phyloP scores from a whole-genome alignment of 1,140 invertebrate genomes.

The Mercenaria mercenaria region DNA sequence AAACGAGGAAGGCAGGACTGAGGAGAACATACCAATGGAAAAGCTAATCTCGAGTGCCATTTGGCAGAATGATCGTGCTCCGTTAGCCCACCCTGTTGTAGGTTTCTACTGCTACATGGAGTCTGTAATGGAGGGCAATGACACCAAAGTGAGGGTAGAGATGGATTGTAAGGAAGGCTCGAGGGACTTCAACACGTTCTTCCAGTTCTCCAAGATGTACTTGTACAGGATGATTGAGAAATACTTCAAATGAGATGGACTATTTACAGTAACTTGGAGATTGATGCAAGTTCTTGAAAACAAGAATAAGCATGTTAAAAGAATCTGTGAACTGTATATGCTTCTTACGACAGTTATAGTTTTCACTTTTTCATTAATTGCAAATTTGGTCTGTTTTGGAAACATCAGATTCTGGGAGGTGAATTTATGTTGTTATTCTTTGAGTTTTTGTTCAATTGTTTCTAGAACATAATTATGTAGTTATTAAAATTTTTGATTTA shows the following conservation, averaged over 20 bases:
- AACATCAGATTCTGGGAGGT: no score
- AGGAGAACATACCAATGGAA: conserved; percentile 53
- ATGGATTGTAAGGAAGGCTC: conserved; percentile 55
- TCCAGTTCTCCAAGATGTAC: conserved; percentile 63
- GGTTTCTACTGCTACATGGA: conserved; percentile 59
- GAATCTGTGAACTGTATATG: no score
- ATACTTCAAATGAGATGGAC: conserved; percentile 42
- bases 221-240: conserved; percentile 51
- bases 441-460: no score
- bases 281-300: no score
- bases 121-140: conserved; percentile 29
- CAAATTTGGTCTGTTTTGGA: no score
- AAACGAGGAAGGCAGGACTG: conserved; percentile 33
- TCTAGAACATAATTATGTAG: no score
- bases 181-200: conserved; percentile 55
- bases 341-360: no score
- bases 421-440: no score
- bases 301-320: no score
- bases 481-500: no score
- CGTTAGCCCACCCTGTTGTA: conserved; percentile 33
- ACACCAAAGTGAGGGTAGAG: conserved; percentile 34
- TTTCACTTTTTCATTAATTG: no score
- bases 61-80: conserved; percentile 60
- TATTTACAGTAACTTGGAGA: no score
- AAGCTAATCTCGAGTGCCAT: conserved; percentile 51